These are phyloP conservation scores for Athalia cordata DNA, from an alignment of 2,888 invertebrate genomes.

Conservation along the genomic window DNA sequence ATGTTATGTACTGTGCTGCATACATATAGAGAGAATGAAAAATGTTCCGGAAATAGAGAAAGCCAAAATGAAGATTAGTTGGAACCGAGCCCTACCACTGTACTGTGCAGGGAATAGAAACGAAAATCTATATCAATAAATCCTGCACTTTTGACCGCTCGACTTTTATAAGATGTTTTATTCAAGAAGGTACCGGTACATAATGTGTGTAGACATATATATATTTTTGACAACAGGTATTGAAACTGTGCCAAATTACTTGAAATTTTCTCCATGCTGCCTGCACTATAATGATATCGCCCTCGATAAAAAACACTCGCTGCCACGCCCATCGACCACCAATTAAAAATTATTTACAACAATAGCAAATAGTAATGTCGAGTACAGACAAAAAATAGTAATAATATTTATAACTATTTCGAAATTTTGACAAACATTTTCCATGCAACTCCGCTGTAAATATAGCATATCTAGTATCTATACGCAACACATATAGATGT, in stretches of 20 bases:
- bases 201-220: neutral
- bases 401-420: too few relatives aligned
- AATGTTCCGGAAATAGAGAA: constrained; percentile 8
- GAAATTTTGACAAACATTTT: too few relatives aligned
- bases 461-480: too few relatives aligned
- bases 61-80: constrained; percentile 28
- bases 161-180: neutral
- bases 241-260: neutral
- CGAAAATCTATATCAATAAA: neutral
- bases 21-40: neutral
- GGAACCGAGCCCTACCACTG: neutral
- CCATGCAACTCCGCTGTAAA: too few relatives aligned
- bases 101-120: too few relatives aligned
- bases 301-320: neutral
- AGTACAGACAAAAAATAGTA: too few relatives aligned
- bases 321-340: neutral
- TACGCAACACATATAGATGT: too few relatives aligned
- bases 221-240: constrained; percentile 6
- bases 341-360: constrained; percentile 2
- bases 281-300: neutral
- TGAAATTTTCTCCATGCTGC: neutral
- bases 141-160: neutral
- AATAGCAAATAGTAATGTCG: neutral
- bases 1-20: too few relatives aligned
- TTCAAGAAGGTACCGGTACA: neutral